Evolutionary conservation across 2,888 invertebrate species (phyloP).

Genomic region (Dicyrtomina minuta): DNA sequence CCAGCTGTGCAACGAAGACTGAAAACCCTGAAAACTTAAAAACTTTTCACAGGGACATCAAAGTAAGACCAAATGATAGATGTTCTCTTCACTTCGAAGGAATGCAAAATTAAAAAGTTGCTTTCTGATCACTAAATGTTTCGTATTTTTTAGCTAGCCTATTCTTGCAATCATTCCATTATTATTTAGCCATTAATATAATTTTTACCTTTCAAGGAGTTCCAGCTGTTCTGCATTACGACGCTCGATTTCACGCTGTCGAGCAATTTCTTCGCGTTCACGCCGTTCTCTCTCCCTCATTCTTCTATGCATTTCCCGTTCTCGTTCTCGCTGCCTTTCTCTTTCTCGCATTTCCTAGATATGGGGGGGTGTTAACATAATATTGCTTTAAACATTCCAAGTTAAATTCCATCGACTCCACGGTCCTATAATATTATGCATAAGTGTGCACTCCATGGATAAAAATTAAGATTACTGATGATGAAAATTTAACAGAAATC

Average conservation of each 20-base stretch:
- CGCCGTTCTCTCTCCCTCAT: slow-evolving; percentile 73
- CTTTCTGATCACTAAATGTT: not conserved
- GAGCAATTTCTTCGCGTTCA: slow-evolving; percentile 73
- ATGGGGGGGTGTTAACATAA: not conserved
- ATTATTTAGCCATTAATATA: too few species aligned
- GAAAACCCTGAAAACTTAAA: not conserved
- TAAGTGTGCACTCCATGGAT: too few species aligned
- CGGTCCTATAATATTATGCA: not conserved
- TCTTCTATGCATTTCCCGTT: slow-evolving; percentile 73
- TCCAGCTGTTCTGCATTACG: slow-evolving; percentile 57
- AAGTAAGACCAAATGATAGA: not conserved
- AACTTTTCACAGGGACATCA: not conserved
- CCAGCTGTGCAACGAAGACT: too few species aligned
- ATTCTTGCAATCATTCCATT: too few species aligned
- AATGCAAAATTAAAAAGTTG: not conserved
- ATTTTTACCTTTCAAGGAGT: slow-evolving; percentile 39
- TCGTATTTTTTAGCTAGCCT: too few species aligned
- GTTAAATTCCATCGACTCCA: not conserved
- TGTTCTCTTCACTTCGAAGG: not conserved
- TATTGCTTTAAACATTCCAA: not conserved
- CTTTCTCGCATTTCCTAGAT: slow-evolving; percentile 59
- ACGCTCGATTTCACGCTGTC: slow-evolving; percentile 77
- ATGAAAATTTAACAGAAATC: too few species aligned
- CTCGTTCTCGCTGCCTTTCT: slow-evolving; percentile 71
- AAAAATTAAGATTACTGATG: too few species aligned